Evolutionary conservation across 2,888 invertebrate species (phyloP).

Genomic region (Cheilosia scutellata): DNA sequence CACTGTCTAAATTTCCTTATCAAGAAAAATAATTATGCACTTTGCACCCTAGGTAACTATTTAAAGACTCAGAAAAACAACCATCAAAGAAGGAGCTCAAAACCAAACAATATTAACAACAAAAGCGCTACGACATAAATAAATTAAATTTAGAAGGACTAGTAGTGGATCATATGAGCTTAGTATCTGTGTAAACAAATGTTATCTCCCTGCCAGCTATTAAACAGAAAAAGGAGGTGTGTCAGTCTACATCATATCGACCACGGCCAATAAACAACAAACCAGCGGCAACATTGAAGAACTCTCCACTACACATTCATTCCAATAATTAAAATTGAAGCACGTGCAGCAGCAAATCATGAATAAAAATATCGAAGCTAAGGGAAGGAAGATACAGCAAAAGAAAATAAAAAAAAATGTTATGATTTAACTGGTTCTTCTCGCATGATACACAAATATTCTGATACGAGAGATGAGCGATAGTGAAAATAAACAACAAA

Average conservation of each 20-base stretch:
- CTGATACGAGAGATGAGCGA: not conserved
- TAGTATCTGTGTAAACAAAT: not conserved
- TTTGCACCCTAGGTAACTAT: constrained; percentile 11
- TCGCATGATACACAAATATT: constrained; percentile 22
- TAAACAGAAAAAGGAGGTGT: constrained; percentile 35
- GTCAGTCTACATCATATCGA: constrained; percentile 22
- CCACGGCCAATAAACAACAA: not conserved
- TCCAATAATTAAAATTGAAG: constrained; percentile 46
- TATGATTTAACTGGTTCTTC: not conserved
- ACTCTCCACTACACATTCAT: constrained; percentile 24
- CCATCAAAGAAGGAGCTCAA: constrained; percentile 2
- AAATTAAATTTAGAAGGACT: too few relatives aligned
- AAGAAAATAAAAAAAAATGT: not conserved
- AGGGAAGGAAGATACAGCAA: constrained; percentile 20
- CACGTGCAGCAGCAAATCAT: constrained; percentile 66
- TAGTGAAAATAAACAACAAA: constrained; percentile 26
- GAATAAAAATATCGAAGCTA: constrained; percentile 53
- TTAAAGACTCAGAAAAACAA: not conserved
- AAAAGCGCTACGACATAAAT: not conserved
- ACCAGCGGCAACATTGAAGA: constrained; percentile 31
- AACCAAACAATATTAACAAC: not conserved
- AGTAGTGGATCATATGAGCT: too few relatives aligned
- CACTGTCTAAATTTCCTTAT: too few relatives aligned
- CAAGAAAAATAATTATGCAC: not conserved
- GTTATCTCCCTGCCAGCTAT: constrained; percentile 6